A percentile compares a stretch with the other conserved stretches of the same genome.
These are phyloP conservation scores for Sycophila texana DNA, from an alignment of 2,888 invertebrate species.

Conservation along the genomic window DNA sequence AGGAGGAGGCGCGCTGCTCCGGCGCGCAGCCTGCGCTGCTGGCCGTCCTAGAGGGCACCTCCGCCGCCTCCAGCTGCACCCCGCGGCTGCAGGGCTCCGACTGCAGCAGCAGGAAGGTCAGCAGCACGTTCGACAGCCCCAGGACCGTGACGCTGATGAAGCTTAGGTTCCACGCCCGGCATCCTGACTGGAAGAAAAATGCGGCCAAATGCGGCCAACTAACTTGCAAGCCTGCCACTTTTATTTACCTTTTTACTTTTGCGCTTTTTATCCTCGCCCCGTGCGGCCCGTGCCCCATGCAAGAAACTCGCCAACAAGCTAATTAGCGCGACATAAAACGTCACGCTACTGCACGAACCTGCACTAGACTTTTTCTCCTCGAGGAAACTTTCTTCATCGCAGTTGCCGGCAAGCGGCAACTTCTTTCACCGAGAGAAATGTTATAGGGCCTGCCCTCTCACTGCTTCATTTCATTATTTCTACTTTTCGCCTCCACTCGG, in stretches of 20 bases:
- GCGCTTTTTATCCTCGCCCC: too few species aligned
- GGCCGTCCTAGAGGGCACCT: not conserved
- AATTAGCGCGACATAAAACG: constrained; percentile 56
- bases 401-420: constrained; percentile 27
- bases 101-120: constrained; percentile 79
- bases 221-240: too few species aligned
- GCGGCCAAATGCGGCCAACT: not conserved
- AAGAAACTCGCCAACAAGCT: constrained; percentile 56
- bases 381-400: constrained; percentile 51
- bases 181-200: constrained; percentile 73
- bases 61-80: not conserved
- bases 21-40: too few species aligned
- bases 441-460: constrained; percentile 27
- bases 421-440: constrained; percentile 35
- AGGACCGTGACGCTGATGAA: constrained; percentile 81
- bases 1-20: constrained; percentile 28
- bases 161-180: constrained; percentile 84
- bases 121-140: constrained; percentile 81
- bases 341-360: constrained; percentile 46
- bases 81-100: constrained; percentile 73
- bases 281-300: constrained; percentile 6
- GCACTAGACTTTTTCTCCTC: constrained; percentile 35
- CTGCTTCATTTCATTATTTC: constrained; percentile 47
- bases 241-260: too few species aligned
- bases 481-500: constrained; percentile 30